Base-by-base conservation (phyloP, 1,140 invertebrate genomes). In the Druon quercuslanigerum region DNA sequence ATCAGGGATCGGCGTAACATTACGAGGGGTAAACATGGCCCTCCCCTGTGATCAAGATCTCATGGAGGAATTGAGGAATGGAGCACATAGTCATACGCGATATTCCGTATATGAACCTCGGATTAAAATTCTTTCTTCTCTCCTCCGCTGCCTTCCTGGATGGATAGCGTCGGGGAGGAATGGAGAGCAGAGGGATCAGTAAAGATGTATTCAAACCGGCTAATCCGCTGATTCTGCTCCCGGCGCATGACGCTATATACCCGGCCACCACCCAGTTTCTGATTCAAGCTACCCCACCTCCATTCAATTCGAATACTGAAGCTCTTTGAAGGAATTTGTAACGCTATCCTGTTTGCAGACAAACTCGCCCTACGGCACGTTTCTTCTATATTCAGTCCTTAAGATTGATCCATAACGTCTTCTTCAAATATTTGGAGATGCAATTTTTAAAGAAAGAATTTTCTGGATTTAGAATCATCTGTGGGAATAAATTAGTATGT, bases 181-280 rank as follows among this genome's bases (percentile, higher is more conserved):
- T 78, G 75, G 77, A 77, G 80, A 74, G 60, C 71, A 73, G 74
- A 79, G 73, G 75, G 75, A 74, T 77, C 76, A 76, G 77, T 77
- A 75, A 76, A 81, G 77, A 81, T 80, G 82, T 83, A 88, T 87
- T 86, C 84, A 87, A 79, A 76, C 52, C 76, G 73, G 79, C 84
- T 89, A 87, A 89, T 87, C 87, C 84, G 82, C 81, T 87, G 86
- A 87, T 87, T 88, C 83, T 80, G 79, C 83, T 80, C 70, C 40
- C 76, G 75, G 79, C 70, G 77, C 83, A 84, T 73, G 74, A 33
- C 25, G 25, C 25, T 33, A 33, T 33, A 33, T 83, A 79, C 71
- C 72, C 75, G 46, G 71, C 77, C 77, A 78, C 79, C 80, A 74
- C 81, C 75, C 73, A 77, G 73, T 83, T 79, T 84, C 83, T 73